Evolutionary conservation across 2,797 vertebrate genomes (phyloP).

Genomic region (Lycodopsis pacificus): DNA sequence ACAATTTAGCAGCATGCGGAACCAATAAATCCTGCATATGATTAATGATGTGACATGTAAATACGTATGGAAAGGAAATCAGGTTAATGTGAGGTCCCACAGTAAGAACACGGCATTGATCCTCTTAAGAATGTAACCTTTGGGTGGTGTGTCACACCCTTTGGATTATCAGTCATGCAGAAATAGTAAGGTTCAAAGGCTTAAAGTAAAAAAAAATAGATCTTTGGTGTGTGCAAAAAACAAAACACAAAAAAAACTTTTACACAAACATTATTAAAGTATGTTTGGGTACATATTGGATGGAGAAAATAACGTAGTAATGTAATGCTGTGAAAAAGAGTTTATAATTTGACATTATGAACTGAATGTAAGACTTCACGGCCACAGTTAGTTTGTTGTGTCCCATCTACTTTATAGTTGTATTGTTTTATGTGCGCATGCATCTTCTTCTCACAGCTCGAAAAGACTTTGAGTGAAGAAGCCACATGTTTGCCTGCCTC

Average conservation of each 20-base stretch:
- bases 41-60: not conserved
- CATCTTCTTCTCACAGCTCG: not conserved
- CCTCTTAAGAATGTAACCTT: not conserved
- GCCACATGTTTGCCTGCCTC: too few species aligned
- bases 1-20: not conserved
- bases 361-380: not conserved
- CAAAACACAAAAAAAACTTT: not conserved
- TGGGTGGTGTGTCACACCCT: slow-evolving; percentile 30
- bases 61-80: not conserved
- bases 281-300: not conserved
- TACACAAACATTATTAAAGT: not conserved
- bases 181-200: slow-evolving; percentile 18
- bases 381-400: not conserved
- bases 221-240: slow-evolving; percentile 25
- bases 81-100: not conserved
- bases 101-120: not conserved
- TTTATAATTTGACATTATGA: not conserved
- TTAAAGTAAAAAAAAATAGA: slow-evolving; percentile 42
- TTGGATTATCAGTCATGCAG: slow-evolving; percentile 67
- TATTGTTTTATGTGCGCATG: not conserved
- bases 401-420: not conserved
- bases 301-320: slow-evolving; percentile 8
- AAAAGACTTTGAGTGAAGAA: too few species aligned
- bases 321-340: not conserved
- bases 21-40: not conserved